phyloP scores from a whole-genome alignment of 2,797 vertebrate species.

The Aplochiton taeniatus region DNA sequence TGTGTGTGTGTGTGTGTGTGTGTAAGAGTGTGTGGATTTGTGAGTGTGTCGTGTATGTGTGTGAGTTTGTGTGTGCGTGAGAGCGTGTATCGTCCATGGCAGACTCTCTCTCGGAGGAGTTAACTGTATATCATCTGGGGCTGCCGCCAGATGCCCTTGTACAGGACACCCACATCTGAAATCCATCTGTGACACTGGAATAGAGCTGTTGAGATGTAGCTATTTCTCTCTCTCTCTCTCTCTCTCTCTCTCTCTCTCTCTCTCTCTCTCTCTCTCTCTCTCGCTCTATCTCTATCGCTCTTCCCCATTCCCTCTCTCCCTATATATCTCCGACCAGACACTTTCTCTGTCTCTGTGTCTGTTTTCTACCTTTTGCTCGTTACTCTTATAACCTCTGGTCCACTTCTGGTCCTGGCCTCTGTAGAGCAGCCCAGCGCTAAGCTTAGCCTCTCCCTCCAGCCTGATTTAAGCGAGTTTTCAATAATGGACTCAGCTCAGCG shows the following conservation, averaged over 20 bases:
- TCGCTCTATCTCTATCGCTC: background rate
- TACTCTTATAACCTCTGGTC: too few species aligned
- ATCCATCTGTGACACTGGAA: slow-evolving; percentile 69
- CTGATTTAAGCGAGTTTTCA: too few species aligned
- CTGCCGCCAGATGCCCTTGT: slow-evolving; percentile 69
- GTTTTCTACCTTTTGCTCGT: background rate
- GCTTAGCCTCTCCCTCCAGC: too few species aligned
- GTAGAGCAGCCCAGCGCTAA: too few species aligned
- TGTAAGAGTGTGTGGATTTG: background rate
- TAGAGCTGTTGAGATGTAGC: slow-evolving; percentile 63
- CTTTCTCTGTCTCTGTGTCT: background rate
- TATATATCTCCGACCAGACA: too few species aligned
- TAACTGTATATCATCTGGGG: slow-evolving; percentile 60
- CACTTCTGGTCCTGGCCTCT: background rate
- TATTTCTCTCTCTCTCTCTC: slow-evolving; percentile 33
- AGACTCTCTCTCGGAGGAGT: slow-evolving; percentile 38
- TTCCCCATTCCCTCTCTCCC: background rate
- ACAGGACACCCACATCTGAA: slow-evolving; percentile 67
- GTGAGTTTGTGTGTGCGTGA: background rate
- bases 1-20: background rate
- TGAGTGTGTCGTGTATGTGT: background rate
- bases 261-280: slow-evolving; percentile 55
- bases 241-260: slow-evolving; percentile 11
- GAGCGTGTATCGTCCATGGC: slow-evolving; percentile 19
- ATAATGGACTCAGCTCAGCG: background rate